Evolutionary conservation across 1,140 invertebrate species (phyloP).

Genomic region (Phthorimaea operculella): DNA sequence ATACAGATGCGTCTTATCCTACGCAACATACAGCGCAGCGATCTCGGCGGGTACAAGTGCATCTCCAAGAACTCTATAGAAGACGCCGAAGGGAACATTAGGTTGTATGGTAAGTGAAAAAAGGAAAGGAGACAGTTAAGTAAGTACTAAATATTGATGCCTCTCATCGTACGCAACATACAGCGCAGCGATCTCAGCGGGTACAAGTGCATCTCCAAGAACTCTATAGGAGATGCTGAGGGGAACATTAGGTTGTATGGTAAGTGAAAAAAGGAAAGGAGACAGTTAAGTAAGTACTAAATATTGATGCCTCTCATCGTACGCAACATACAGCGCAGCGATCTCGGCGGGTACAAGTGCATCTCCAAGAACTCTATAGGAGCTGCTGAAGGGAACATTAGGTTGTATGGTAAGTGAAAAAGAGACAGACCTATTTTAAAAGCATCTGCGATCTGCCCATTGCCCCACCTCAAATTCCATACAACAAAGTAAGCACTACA

Average conservation of each 20-base stretch:
- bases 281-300: conserved; percentile 57
- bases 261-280: conserved; percentile 60
- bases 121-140: background rate
- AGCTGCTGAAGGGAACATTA: conserved; percentile 86
- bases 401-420: conserved; percentile 81
- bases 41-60: conserved; percentile 91
- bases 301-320: conserved; percentile 85
- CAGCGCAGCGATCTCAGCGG: conserved; percentile 84
- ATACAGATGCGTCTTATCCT: conserved; percentile 85
- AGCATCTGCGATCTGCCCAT: too few relatives aligned
- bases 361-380: conserved; percentile 93
- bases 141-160: conserved; percentile 75
- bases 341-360: conserved; percentile 91
- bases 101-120: conserved; percentile 83
- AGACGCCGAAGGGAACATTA: conserved; percentile 86
- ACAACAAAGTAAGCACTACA: too few relatives aligned
- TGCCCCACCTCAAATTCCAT: too few relatives aligned
- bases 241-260: conserved; percentile 89
- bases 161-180: conserved; percentile 79
- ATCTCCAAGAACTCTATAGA: conserved; percentile 93
- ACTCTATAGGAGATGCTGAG: conserved; percentile 89
- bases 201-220: conserved; percentile 94
- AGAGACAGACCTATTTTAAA: too few relatives aligned
- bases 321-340: conserved; percentile 76
- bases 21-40: conserved; percentile 76